phyloP scores from a whole-genome alignment of 2,113 vertebrate species.

The Saccopteryx leptura region DNA sequence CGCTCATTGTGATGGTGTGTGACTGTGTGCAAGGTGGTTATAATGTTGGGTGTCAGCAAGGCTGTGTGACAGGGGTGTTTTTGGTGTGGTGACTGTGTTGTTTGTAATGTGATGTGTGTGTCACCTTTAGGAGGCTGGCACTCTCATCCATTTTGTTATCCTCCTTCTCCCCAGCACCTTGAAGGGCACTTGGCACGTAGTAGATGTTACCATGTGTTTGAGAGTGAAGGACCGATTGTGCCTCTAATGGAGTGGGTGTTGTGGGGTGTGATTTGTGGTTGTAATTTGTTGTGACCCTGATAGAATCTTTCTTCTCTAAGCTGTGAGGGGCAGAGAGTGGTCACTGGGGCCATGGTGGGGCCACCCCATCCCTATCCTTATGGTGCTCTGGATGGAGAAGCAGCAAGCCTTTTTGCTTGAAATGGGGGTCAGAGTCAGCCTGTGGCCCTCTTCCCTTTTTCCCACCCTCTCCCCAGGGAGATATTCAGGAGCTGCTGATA shows the following conservation, averaged over 20 bases:
- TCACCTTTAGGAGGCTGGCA: not conserved
- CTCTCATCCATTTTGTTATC: rapidly evolving
- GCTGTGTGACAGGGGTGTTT: not conserved
- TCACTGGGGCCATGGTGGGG: not conserved
- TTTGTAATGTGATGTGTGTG: not conserved
- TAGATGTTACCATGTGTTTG: not conserved
- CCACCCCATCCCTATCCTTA: not conserved
- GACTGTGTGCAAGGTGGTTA: not conserved
- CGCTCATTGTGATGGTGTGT: no score
- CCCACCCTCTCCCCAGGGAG: constrained; percentile 87
- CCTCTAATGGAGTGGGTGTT: not conserved
- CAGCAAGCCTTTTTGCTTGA: not conserved
- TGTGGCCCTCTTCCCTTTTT: no score
- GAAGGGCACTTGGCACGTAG: not conserved
- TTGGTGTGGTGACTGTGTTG: not conserved
- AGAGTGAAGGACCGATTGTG: not conserved
- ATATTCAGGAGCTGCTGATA: constrained; percentile 94
- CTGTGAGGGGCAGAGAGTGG: not conserved
- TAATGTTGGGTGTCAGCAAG: not conserved
- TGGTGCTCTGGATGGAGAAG: not conserved
- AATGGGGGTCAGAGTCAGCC: not conserved
- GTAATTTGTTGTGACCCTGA: not conserved
- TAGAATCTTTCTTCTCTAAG: not conserved
- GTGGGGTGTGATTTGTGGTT: not conserved
- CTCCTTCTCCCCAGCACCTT: not conserved